phyloP scores from a whole-genome alignment of 2,888 invertebrate species.

The Tetheella fluctuosa region DNA sequence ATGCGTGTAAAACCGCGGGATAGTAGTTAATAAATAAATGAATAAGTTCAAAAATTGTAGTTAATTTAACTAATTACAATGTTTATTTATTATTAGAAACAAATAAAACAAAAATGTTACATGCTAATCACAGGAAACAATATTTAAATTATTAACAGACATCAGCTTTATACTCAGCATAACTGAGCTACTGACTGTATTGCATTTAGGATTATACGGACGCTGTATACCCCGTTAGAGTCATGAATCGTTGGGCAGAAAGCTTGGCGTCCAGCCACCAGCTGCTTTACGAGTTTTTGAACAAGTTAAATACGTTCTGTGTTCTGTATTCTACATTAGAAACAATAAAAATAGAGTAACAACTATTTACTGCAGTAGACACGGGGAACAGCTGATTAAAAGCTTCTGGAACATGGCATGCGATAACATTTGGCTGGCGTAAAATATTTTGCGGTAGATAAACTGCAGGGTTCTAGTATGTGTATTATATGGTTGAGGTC shows the following conservation, averaged over 20 bases:
- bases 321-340: conserved; percentile 27
- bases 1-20: too few relatives aligned
- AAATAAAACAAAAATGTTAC: too few relatives aligned
- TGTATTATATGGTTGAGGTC: too few relatives aligned
- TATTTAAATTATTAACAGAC: neutral
- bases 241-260: conserved; percentile 18
- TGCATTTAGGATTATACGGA: conserved; percentile 37
- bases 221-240: conserved; percentile 37
- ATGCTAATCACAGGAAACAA: neutral
- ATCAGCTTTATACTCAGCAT: neutral
- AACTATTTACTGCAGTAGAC: conserved; percentile 7
- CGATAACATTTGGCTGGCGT: neutral
- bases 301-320: conserved; percentile 38
- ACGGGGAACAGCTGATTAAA: conserved; percentile 11
- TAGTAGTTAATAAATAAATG: too few relatives aligned
- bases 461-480: neutral
- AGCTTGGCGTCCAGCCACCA: conserved; percentile 53
- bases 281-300: conserved; percentile 45
- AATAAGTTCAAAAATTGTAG: too few relatives aligned
- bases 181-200: conserved; percentile 12
- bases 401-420: neutral
- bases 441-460: neutral
- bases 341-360: conserved; percentile 32
- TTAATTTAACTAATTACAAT: too few relatives aligned
- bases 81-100: too few relatives aligned